A percentile compares a stretch with the other conserved stretches of the same genome.
Evolutionary conservation across 2,797 vertebrate genomes (phyloP).

Genomic region (Petrocephalus sullivani): DNA sequence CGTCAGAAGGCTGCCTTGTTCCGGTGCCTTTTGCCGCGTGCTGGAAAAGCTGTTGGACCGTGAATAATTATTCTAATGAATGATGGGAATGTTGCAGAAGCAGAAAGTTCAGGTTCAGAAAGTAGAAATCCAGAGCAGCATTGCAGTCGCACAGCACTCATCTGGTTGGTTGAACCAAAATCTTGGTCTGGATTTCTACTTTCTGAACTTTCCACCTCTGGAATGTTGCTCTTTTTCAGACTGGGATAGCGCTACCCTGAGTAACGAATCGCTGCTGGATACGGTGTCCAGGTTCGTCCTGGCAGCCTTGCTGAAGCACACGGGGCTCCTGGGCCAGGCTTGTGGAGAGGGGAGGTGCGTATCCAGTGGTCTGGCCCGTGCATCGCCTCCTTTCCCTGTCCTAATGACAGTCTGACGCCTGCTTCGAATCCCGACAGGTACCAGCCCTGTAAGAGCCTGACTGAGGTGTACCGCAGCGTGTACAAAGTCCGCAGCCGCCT

Average conservation of each 20-base stretch:
- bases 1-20: neutral
- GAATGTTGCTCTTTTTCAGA: constrained; percentile 62
- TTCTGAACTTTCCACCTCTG: no score
- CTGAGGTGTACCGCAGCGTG: constrained; percentile 88
- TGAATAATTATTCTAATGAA: neutral
- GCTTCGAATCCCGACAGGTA: constrained; percentile 61
- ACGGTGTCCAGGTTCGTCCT: constrained; percentile 91
- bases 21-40: neutral
- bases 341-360: constrained; percentile 85
- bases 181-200: no score
- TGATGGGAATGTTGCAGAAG: neutral
- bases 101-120: no score
- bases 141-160: no score
- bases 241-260: constrained; percentile 91
- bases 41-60: neutral
- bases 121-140: no score
- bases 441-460: constrained; percentile 86
- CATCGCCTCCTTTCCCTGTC: neutral
- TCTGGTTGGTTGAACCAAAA: no score
- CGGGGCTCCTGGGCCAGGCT: constrained; percentile 78
- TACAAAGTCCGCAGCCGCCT: constrained; percentile 92
- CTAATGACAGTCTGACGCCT: neutral
- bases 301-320: constrained; percentile 89
- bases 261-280: constrained; percentile 86
- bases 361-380: neutral